Base-by-base conservation (phyloP, 2,113 vertebrate genomes). In the Phrynocephalus versicolor region DNA sequence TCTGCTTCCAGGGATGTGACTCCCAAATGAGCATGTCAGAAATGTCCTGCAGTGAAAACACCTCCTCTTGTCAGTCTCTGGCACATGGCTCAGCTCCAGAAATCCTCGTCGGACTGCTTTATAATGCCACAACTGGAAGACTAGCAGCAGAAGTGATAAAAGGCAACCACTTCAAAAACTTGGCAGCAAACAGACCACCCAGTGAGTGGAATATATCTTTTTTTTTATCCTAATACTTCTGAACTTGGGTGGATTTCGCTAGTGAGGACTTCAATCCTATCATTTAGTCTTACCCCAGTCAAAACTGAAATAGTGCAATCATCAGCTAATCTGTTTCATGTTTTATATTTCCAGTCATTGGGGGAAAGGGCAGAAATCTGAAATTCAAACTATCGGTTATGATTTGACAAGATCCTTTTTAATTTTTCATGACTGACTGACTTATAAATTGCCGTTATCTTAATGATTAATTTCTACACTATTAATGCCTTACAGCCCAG, bases 81-180 rank as follows among this genome's bases (percentile, higher is more conserved):
- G 97, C 97, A 88, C 98, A 98, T 69, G 96, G 97, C 86, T 96
- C 97, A 15, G 96, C 97, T 84, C 98, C 99, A 57, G 99, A 99
- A 96, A 98, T 99, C 92, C 97, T 99, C 74, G 71, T 99, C 85
- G 99, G 99, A 72, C 97, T 99, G 88, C 96, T 98, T 88, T 99
- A 99, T 96, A 99, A 99, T 1, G 98, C 99, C 95, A 99, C 98
- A 21, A 99, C 98, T 30, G 99, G 99, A 91, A 97, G 98, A 87
- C 97, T 99, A 83, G 98, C 98, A 15, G 98, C 99, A 92, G 98
- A 99, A 96, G 96, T 99, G 96, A 99, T 99, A 96, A 99, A 98
- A 97, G 99, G 99, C 94, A 99, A 98, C 96, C 98, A 99, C 95
- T 99, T 99, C 96, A 99, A 97, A 96, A 98, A 99, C 95, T 95